Base-by-base conservation (phyloP, 2,113 vertebrate genomes). In the Cephalopholis sonnerati region DNA sequence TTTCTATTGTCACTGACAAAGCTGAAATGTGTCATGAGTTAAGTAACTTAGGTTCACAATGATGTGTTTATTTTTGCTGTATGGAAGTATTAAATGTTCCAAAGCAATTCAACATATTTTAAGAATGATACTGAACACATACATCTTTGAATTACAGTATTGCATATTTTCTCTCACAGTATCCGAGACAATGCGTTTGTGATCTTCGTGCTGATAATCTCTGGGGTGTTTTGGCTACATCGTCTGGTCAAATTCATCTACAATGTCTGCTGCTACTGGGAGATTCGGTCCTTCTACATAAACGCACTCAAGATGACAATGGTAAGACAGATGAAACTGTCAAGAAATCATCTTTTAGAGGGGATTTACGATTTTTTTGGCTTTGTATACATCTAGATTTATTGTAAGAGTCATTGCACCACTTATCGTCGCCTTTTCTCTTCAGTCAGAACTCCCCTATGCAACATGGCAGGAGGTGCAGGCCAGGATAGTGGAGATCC, bases 241-340 rank as follows among this genome's bases (percentile, higher is more conserved):
- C 96, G 98, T 25, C 95, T 99, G 0, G 86, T 99, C 83, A 99
- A 99, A 91, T 99, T 99, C 90, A 95, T 99, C 90, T 99, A 99
- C 93, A 99, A 99, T 22, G 95, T 99, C 79, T 99, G 98, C 94
- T 99, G 98, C 93, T 99, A 99, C 89, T 99, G 98, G 98, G 98
- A 99, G 93, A 99, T 99, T 89, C 95, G 98, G 72, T 97, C 97
- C 44, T 99, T 99, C 88, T 99, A 99, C 91, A 96, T 96, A 81
- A 97, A 96, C 8, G 98, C 98, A 17, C 96, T 99, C 48, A 97
- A 96, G 87, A 98, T 99, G 92, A 96, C 96, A 41, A 99, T 98
- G 98, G 98, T 99, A 86, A 93, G 91, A 51, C 44, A 13, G n/a
- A 5, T 7, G 24, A 20, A n/a, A 24, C n/a, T 36, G 8, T 24